Evolutionary conservation across 1,140 invertebrate genomes (phyloP).

Genomic region (Stegodyphus dumicola): DNA sequence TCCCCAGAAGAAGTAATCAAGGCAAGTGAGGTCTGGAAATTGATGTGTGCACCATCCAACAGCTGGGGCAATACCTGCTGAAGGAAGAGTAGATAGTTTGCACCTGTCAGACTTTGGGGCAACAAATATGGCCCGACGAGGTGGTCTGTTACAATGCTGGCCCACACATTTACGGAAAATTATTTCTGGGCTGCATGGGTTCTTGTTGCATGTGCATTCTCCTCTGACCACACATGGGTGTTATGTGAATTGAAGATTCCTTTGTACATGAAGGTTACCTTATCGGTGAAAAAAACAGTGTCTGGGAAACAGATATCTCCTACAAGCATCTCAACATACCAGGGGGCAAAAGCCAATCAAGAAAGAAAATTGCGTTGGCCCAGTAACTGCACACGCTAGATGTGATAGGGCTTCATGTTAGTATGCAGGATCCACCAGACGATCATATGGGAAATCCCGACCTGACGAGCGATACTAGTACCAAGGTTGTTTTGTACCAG

Average conservation of each 20-base stretch:
- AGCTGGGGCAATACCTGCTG: constrained; percentile 11
- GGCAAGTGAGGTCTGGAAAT: neutral
- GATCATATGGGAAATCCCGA: neutral
- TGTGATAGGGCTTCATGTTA: constrained; percentile 1
- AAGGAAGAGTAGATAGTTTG: constrained; percentile 18
- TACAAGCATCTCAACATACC: neutral
- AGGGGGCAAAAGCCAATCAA: neutral
- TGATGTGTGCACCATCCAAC: too few relatives aligned
- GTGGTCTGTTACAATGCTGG: neutral
- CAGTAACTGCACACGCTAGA: neutral
- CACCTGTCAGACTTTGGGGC: neutral
- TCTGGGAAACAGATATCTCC: neutral
- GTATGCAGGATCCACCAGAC: constrained; percentile 1
- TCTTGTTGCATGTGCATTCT: constrained; percentile 3
- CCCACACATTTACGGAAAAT: neutral
- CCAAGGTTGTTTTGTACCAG: neutral
- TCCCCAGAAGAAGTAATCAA: neutral
- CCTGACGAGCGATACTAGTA: neutral
- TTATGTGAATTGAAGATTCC: constrained; percentile 10
- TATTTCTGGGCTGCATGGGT: neutral
- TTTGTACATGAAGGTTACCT: neutral
- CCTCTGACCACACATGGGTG: constrained; percentile 1
- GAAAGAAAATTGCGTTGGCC: neutral
- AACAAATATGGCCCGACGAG: neutral
- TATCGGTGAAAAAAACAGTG: constrained; percentile 11